These are phyloP conservation scores for Drosophila stalkeri DNA, from an alignment of 2,888 invertebrate genomes.

Conservation along the genomic window DNA sequence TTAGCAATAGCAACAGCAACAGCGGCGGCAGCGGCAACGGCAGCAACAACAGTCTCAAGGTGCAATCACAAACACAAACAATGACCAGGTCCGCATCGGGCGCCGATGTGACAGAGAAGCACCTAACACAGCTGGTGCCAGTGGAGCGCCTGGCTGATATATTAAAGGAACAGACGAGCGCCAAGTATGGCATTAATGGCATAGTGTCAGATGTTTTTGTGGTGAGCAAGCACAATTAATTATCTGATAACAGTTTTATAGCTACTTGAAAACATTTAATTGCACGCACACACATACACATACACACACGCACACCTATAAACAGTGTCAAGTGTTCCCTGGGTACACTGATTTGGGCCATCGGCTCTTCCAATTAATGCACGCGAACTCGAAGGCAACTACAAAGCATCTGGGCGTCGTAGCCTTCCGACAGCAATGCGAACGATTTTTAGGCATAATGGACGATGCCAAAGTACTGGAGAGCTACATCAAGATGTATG, in stretches of 20 bases:
- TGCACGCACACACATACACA: slow-evolving; percentile 15
- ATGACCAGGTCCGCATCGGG: slow-evolving; percentile 89
- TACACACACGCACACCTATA: slow-evolving; percentile 11
- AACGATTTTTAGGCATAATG: slow-evolving; percentile 87
- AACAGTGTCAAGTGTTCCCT: slow-evolving; percentile 91
- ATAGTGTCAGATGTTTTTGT: slow-evolving; percentile 87
- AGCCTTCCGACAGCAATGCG: slow-evolving; percentile 91
- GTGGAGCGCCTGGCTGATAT: slow-evolving; percentile 92
- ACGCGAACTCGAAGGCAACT: slow-evolving; percentile 87
- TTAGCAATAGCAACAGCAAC: slow-evolving; percentile 18
- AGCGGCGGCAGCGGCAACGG: slow-evolving; percentile 49
- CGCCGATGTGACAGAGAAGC: slow-evolving; percentile 88
- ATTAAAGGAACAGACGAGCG: slow-evolving; percentile 89
- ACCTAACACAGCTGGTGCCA: slow-evolving; percentile 88
- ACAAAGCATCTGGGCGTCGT: slow-evolving; percentile 87
- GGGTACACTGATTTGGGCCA: slow-evolving; percentile 90
- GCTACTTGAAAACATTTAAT: slow-evolving; percentile 21
- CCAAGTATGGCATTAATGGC: slow-evolving; percentile 90
- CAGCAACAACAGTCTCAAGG: slow-evolving; percentile 69
- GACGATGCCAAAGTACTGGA: slow-evolving; percentile 88
- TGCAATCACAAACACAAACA: slow-evolving; percentile 70
- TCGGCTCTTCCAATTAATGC: slow-evolving; percentile 89
- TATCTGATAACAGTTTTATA: slow-evolving; percentile 54
- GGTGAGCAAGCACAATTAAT: slow-evolving; percentile 68
- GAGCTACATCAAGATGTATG: slow-evolving; percentile 89